phyloP scores from a whole-genome alignment of 2,888 invertebrate species.

The Dorcus hopei region DNA sequence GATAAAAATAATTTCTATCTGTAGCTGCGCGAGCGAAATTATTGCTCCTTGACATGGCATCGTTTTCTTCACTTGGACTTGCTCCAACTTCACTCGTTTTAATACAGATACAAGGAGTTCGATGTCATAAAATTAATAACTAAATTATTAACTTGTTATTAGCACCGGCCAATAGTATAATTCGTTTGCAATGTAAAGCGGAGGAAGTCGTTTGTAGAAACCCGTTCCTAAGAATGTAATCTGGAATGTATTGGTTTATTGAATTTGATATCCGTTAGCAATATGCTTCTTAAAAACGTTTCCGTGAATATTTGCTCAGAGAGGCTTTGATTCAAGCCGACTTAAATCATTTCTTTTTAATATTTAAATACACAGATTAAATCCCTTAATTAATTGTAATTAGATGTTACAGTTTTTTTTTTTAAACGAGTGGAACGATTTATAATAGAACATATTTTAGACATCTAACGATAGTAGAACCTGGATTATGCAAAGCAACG shows the following conservation, averaged over 20 bases:
- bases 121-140: neutral
- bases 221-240: neutral
- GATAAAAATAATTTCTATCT: slow-evolving; percentile 19
- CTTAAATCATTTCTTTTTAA: too few species aligned
- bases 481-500: too few species aligned
- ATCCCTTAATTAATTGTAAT: too few species aligned
- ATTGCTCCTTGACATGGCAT: slow-evolving; percentile 17
- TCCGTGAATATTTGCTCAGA: too few species aligned
- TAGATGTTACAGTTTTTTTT: too few species aligned
- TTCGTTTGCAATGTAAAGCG: neutral
- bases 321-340: too few species aligned
- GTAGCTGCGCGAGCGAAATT: slow-evolving; percentile 3
- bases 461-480: too few species aligned
- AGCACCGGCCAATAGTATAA: neutral
- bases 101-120: neutral
- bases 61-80: slow-evolving; percentile 16
- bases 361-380: too few species aligned
- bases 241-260: slow-evolving; percentile 2
- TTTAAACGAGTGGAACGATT: too few species aligned
- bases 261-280: slow-evolving; percentile 1
- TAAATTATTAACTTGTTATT: neutral
- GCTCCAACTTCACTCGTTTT: neutral
- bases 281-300: neutral
- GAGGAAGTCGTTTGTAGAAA: slow-evolving; percentile 3
- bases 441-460: too few species aligned